Evolutionary conservation across 1,140 invertebrate species (phyloP), one percentile per base, ranked within the genome.

Genomic region (Philotrypesis tridentata): DNA sequence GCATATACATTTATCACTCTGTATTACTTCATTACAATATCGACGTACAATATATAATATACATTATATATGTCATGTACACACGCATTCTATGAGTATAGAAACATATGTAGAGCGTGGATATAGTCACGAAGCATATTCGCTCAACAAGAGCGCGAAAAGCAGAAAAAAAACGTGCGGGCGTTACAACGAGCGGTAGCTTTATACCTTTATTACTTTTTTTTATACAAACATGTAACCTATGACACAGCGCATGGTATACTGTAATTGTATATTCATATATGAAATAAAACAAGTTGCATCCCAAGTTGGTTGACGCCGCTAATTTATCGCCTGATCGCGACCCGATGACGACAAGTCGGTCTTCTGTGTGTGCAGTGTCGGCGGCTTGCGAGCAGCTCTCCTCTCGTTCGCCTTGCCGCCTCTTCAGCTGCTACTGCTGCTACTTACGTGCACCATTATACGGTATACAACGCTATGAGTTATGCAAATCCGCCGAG

Each of bases 261-360:
- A n/a, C n/a, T 72, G 71, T 79, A 37, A 72, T 74, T 67, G 61
- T 68, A 67, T 55, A 48, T 55, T 55, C 27, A 33, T n/a, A 33
- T n/a, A 75, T 81, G 29, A 75, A 75, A 75, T 81, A 81, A 80
- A 81, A 60, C 27, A 55, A 55, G 72, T 75, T 81, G 72, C 61
- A 75, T 75, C 61, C 40, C 71, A 80, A 80, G 61, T 74, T 40
- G 23, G 48, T 55, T 55, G 48, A 55, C 48, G 48, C 17, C 17
- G 25, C 63, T 75, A 72, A 81, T 81, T 81, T 81, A 81, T 75
- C 43, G 27, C 40, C 48, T n/a, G 55, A 63, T 65, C 61, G 60
- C 37, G 29, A 68, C 27, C 60, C 25, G 31, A 65, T 40, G 33
- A 48, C 55, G 48, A 55, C 21, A 6, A 40, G 21, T 63, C 43